A percentile compares a stretch with the other conserved stretches of the same genome.
Conservation (phyloP, 1,140 invertebrate species). For the Dendrolimus punctatus region DNA sequence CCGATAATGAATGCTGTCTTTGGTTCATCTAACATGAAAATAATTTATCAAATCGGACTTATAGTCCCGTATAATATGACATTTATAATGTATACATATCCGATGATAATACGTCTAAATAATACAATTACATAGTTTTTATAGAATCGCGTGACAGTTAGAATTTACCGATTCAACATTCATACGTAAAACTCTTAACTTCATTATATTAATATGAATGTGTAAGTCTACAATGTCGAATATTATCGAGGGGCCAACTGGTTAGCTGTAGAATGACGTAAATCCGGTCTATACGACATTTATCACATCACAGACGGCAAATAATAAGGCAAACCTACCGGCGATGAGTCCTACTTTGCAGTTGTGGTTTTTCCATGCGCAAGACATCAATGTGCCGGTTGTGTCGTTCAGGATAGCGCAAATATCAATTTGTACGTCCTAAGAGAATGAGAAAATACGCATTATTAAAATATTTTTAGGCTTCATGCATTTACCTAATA, state of each 20-base stretch:
- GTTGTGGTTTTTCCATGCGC: conserved; percentile 96
- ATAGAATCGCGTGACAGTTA: too few relatives aligned
- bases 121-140: too few relatives aligned
- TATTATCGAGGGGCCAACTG: neutral
- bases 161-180: too few relatives aligned
- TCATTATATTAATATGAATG: neutral
- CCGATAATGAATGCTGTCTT: too few relatives aligned
- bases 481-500: too few relatives aligned
- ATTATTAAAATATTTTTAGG: conserved; percentile 15
- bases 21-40: too few relatives aligned
- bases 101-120: too few relatives aligned
- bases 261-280: neutral
- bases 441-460: conserved; percentile 63
- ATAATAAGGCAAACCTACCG: conserved; percentile 75
- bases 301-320: conserved; percentile 2
- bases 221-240: neutral
- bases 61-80: too few relatives aligned
- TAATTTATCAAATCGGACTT: too few relatives aligned
- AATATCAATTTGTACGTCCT: conserved; percentile 95
- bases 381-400: conserved; percentile 98
- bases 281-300: neutral
- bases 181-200: too few relatives aligned
- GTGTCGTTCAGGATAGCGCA: conserved; percentile 99
- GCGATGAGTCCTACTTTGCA: conserved; percentile 95
- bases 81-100: too few relatives aligned